Evolutionary conservation across 2,888 invertebrate species (phyloP).

Genomic region (Xestoiulus laeticollis): DNA sequence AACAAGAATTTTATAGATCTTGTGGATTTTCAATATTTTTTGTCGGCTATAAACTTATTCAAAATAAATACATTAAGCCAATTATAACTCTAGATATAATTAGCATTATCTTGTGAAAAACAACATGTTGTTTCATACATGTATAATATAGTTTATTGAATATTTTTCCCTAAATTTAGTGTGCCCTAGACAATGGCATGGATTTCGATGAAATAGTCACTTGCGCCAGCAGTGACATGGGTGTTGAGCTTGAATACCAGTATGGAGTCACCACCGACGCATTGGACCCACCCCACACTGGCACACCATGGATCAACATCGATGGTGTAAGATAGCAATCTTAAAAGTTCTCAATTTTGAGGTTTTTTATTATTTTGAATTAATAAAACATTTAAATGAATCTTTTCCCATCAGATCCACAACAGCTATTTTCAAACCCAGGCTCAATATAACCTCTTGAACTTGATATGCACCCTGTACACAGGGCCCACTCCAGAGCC

Average conservation of each 20-base stretch:
- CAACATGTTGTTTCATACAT: too few species aligned
- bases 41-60: too few species aligned
- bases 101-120: too few species aligned
- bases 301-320: conserved; percentile 60
- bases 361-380: too few species aligned
- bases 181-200: conserved; percentile 57
- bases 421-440: background rate
- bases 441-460: conserved; percentile 37
- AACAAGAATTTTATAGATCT: too few species aligned
- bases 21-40: too few species aligned
- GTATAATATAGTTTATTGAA: too few species aligned
- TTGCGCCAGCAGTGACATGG: conserved; percentile 58
- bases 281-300: conserved; percentile 59
- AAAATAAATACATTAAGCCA: too few species aligned
- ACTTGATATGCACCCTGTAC: conserved; percentile 42
- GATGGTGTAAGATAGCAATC: conserved; percentile 57
- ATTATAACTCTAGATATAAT: too few species aligned
- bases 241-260: conserved; percentile 58
- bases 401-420: background rate
- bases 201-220: conserved; percentile 58
- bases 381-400: too few species aligned
- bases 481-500: background rate
- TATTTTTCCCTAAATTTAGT: conserved; percentile 53
- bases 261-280: conserved; percentile 58
- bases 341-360: too few species aligned